A percentile compares a stretch with the other conserved stretches of the same genome.
Conservation (phyloP, 1,140 invertebrate genomes). For the Bathynomus jamesi region DNA sequence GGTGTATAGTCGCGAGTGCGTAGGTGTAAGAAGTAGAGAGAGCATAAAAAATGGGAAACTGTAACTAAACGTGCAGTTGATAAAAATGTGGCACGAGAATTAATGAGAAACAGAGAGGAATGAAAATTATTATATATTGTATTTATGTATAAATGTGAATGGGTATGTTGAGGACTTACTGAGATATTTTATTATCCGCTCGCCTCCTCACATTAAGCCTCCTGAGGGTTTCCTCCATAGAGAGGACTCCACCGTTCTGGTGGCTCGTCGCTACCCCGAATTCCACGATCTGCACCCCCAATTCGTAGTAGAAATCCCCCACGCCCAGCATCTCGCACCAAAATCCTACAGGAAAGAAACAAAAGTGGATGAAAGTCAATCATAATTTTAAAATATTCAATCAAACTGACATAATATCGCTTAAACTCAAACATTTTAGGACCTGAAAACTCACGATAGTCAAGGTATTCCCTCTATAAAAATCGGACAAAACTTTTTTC, state of each 20-base stretch:
- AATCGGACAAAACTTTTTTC: too few relatives aligned
- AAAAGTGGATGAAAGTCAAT: too few relatives aligned
- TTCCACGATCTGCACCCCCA: constrained; percentile 96
- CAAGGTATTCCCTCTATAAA: too few relatives aligned
- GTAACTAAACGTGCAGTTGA: neutral
- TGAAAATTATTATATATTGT: neutral
- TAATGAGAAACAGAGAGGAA: neutral
- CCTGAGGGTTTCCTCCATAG: constrained; percentile 26
- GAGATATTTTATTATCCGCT: constrained; percentile 21
- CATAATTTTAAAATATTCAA: too few relatives aligned
- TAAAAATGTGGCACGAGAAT: neutral
- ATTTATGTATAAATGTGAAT: neutral
- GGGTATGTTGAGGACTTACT: constrained; percentile 5
- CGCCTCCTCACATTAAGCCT: constrained; percentile 21
- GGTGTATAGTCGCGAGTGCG: neutral
- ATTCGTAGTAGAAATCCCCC: constrained; percentile 98
- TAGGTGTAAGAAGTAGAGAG: neutral
- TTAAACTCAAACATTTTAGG: too few relatives aligned
- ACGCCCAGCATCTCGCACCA: constrained; percentile 95
- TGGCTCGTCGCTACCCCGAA: constrained; percentile 81
- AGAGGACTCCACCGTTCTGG: constrained; percentile 50
- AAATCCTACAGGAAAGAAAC: constrained; percentile 59
- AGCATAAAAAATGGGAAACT: neutral
- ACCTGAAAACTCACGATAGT: too few relatives aligned
- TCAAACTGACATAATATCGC: too few relatives aligned